A percentile compares a stretch with the other conserved stretches of the same genome.
These are phyloP conservation scores for Cylloceria caligata DNA, from an alignment of 2,888 invertebrate genomes.

Conservation along the genomic window DNA sequence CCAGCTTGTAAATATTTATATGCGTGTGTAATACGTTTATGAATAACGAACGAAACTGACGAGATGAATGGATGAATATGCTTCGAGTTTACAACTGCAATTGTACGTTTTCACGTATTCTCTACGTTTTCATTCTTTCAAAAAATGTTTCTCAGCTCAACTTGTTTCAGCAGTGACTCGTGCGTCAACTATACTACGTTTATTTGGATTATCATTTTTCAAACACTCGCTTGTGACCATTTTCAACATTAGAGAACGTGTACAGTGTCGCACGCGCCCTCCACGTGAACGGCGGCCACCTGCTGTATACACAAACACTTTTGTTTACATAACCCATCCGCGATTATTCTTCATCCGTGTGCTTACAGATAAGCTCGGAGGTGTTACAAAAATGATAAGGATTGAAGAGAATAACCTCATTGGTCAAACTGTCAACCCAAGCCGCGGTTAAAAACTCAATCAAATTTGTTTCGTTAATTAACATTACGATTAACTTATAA, in stretches of 20 bases:
- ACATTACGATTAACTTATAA: not conserved
- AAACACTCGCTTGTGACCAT: conserved; percentile 2
- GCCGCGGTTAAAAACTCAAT: not conserved
- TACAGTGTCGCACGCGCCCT: conserved; percentile 68
- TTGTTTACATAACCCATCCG: conserved; percentile 78
- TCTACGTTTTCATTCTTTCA: not conserved
- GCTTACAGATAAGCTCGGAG: conserved; percentile 38
- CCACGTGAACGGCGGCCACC: conserved; percentile 77
- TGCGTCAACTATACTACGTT: not conserved
- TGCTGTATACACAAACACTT: conserved; percentile 77
- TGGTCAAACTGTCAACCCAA: not conserved
- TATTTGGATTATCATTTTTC: not conserved
- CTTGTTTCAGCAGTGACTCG: not conserved
- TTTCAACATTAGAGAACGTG: conserved; percentile 26
- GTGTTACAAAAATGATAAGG: conserved; percentile 2
- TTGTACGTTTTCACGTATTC: not conserved
- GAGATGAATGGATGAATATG: not conserved
- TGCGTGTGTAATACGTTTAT: not conserved
- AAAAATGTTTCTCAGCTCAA: not conserved
- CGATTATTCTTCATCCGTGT: conserved; percentile 47
- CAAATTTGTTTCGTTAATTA: not conserved
- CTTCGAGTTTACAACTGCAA: too few relatives aligned
- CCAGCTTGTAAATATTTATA: not conserved
- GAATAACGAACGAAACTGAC: not conserved
- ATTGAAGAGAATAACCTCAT: not conserved